Base-by-base conservation (phyloP, 2,113 vertebrate species). In the Phalacrocorax carbo region DNA sequence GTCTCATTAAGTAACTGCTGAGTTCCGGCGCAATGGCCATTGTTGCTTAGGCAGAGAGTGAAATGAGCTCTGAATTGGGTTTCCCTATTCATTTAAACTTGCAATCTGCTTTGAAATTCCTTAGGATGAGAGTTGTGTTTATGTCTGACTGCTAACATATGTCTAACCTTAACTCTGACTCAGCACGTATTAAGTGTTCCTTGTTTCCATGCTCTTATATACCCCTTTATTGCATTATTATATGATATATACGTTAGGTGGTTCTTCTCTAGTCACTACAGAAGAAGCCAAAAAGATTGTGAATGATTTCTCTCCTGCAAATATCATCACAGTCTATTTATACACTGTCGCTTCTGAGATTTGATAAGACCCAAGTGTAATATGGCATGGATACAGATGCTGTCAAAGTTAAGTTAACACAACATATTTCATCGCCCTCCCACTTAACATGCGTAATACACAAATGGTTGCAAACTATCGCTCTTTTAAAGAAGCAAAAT, bases 401-500 rank as follows among this genome's bases (percentile, higher is more conserved):
- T 96, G 93, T 96, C 95, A 95, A 93, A 96, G 81, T 95, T 88
- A 93, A 88, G 88, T 81, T 97, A 97, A 88, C 88, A 91, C 78
- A 96, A 94, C 81, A 90, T 97, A 95, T 95, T 95, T 96, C 94
- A 95, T 88, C 57, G 21, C 93, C 88, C 89, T 96, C 93, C 86
- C 96, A 97, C 93, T 95, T 94, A 97, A 93, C 83, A 85, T 94
- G 89, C 84, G 1, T 73, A 88, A 88, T 85, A 94, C 52, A 82
- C 89, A 90, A 97, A 95, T 51, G 94, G 71, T 82, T 93, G 71
- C 70, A 94, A 97, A 87, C 83, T 82, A 92, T 93, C 94, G 7
- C 62, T 95, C 94, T 97, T 97, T 94, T 83, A 86, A 97, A 93
- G 83, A 96, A 97, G 92, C 32, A 73, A 92, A 96, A 96, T 96